Base-by-base conservation (phyloP, 2,888 invertebrate species). In the Pinctada fucata region DNA sequence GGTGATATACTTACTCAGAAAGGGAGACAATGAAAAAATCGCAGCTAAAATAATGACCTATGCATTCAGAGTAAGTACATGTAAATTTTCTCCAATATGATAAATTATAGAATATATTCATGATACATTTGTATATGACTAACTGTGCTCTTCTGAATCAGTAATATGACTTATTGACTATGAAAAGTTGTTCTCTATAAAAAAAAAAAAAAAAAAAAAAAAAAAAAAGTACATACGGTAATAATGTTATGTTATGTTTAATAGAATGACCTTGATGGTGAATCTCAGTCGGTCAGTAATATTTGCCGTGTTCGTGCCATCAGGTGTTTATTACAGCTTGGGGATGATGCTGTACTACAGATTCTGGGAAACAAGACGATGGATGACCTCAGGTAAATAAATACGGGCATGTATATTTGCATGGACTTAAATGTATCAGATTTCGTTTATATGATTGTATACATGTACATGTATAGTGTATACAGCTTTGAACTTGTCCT, bases 291-390 rank as follows among this genome's bases (percentile, higher is more conserved):
- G 13, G 73, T 81, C 5, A 85, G 82, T 4, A 83, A 81, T 58
- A 72, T 84, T 68, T 87, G 88, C 70, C 83, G 84, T 50, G 84
- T 90, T 52, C 74, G 88, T 52, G 89, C 89, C 1, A 75, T 91
- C 50, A 82, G 86, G 48, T 90, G 90, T 82, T 79, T 90, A 47
- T 83, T 91, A 13, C 80, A 87, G 48, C 68, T 90, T 47, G 85
- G 82, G 65, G 86, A 88, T 75, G 82, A 85, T 48, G 82, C 83
- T 3, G 82, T 84, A 2, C 80, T 89, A 45, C 75, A 83, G 70
- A 80, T 80, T 50, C 48, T 79, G 3, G 80, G 81, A 64, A 79
- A 83, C 63, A 84, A 82, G 49, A 76, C 83, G 4, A 66, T 83
- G 13, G 79, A 84, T 10, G 82, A 86, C 58, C 79, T 89, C 8